Base-by-base conservation (phyloP, 2,888 invertebrate genomes). In the Agrochola lychnidis region DNA sequence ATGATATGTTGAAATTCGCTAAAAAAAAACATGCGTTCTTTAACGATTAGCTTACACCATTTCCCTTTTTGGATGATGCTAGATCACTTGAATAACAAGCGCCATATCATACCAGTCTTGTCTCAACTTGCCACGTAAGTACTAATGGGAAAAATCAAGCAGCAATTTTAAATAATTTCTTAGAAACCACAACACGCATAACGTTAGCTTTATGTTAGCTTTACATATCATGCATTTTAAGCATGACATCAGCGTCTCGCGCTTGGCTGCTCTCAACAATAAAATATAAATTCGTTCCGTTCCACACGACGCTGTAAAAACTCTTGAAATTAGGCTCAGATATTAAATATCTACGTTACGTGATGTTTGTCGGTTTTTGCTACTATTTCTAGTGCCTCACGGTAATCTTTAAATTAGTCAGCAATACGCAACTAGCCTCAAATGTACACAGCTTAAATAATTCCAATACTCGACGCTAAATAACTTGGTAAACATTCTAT, bases 171-270 rank as follows among this genome's bases (percentile, higher is more conserved):
- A 75, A 73, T 83, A 83, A 85, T 87, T 91, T 90, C 89, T 87
- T 62, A 85, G 89, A 91, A 90, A 81, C 76, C 74, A 83, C 86
- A 82, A 82, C 78, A 78, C 67, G 57, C 70, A 66, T 79, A 76
- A 78, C 83, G 81, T 85, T 84, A 88, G 83, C 85, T 88, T 88
- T 88, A 84, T 75, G 80, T 87, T 86, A 87, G 82, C 81, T 84
- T 88, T 81, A 90, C 87, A 89, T 88, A 88, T 86, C 89, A 82
- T 86, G 83, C 83, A 85, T 84, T 86, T 83, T 85, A 87, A 82
- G 87, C 88, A 93, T 93, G 93, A 93, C 93, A 92, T 92, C 92
- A 93, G 91, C 90, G 87, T 87, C 89, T 90, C 90, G 90, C 91
- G 91, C 93, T 89, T 90, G 91, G 90, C 83, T 91, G 92, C 90